Base-by-base conservation (phyloP, 1,140 invertebrate species). In the Coelopa frigida region DNA sequence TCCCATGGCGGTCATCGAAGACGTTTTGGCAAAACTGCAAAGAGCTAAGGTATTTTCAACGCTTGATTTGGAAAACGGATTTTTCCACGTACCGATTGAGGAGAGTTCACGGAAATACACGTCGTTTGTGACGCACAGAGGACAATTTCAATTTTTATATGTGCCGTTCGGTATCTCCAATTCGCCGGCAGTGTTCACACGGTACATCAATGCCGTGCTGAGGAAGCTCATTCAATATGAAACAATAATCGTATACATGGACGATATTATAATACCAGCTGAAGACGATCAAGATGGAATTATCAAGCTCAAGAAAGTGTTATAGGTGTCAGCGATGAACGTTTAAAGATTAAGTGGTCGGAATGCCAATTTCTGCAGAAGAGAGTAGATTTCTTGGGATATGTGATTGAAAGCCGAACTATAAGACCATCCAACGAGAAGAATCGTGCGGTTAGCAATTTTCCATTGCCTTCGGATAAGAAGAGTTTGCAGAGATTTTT, bases 111-210 rank as follows among this genome's bases (percentile, higher is more conserved):
- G 23, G 17, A 44, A 44, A 15, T 44, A 44, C 23, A 44, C 42
- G 12, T 44, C 42, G 5, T 44, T 44, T 35, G 42, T 44, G 10
- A 32, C 42, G 5, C 42, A 32, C 7, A 33, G n/a, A 14, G 42
- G 42, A 4, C 42, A 44, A 15, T 44, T 8, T 11, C 15, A 44
- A 44, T 44, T 44, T 44, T 20, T 54, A 39, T 4, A 62, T 61
- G 32, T 74, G 50, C 71, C 69, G n/a, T 75, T 73, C 51, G 73
- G 42, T 54, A 1, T 50, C 59, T 42, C 58, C 73, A 42, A 42
- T 17, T 42, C 40, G 5, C 40, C 40, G 5, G 24, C 22, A 24
- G 26, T 42, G 5, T 42, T 42, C 15, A 24, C 21, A 14, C 12
- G 40, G 31, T 42, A 27, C 15, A 27, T 42, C 8, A 42, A 6